Evolutionary conservation across 2,888 invertebrate genomes (phyloP), one percentile per base, ranked within the genome.

Genomic region (Cheilosia variabilis): DNA sequence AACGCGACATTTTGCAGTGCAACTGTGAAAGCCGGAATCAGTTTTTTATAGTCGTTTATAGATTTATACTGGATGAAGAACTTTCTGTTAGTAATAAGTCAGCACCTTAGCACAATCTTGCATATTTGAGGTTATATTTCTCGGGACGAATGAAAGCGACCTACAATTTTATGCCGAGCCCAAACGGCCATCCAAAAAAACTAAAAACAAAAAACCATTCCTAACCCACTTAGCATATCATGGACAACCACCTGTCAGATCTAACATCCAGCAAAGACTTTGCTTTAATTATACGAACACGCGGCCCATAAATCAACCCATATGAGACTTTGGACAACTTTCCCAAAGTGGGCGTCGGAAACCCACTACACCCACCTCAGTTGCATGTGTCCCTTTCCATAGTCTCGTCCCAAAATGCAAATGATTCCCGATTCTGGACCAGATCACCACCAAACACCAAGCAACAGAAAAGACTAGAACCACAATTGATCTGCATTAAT

Each of bases 301-400:
- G 15, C 13, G 24, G 15, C 5, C 6, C 2, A 52, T 27, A 52
- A 52, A 52, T 24, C 24, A 52, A 52, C 52, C 27, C 6, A 27
- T 5, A 52, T 24, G 10, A 27, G 5, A 24, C 52, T 52, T 15
- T 13, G 22, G 24, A 24, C 50, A 41, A 58, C 71, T 69, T 58
- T 69, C 69, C 19, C 27, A 9, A 57, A 37, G 71, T 71, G 15
- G 71, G 71, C 34, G 71, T 71, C 71, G 47, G 13, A 55, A 43
- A 50, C 24, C 43, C 9, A 15, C 55, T 45, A 43, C 57, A 47
- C 57, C 69, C 57, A 69, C 69, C 37, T 52, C 13, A 22, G 22
- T 34, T 17, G 17, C 34, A 24, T 55, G 41, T 37, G n/a, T 7
- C 24, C 24, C 1, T 19, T n/a, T n/a, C n/a, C 1, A 10, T 17